phyloP scores from a whole-genome alignment of 2,113 vertebrate genomes.

The Stictonetta naevosa region DNA sequence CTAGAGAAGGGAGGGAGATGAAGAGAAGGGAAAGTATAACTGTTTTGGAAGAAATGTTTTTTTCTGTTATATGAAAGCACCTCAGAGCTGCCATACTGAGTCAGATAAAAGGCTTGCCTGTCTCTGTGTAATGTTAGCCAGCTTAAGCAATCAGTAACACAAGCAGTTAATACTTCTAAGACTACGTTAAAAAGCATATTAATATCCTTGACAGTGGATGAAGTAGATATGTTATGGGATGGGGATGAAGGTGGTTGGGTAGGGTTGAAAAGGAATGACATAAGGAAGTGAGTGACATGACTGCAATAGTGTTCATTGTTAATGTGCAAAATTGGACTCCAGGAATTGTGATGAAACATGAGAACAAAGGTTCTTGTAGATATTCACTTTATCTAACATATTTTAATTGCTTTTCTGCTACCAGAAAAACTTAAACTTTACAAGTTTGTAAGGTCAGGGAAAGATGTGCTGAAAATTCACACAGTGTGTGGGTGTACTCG shows the following conservation, averaged over 20 bases:
- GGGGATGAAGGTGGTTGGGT: neutral
- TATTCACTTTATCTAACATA: neutral
- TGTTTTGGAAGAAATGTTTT: neutral
- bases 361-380: neutral
- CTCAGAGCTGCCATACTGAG: neutral
- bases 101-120: neutral
- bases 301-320: neutral
- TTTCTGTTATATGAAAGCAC: neutral
- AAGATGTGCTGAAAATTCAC: conserved; percentile 18
- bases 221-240: rapidly evolving
- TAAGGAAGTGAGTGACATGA: neutral
- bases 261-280: neutral
- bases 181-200: neutral
- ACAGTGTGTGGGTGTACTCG: neutral
- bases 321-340: neutral
- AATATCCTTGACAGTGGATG: neutral
- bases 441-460: neutral
- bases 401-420: neutral
- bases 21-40: neutral
- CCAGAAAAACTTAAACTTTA: neutral
- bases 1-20: neutral
- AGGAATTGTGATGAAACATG: neutral
- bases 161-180: neutral
- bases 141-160: neutral
- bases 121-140: neutral